These are phyloP conservation scores for Poeciliopsis retropinna DNA, from an alignment of 2,113 vertebrate genomes.

Conservation along the genomic window DNA sequence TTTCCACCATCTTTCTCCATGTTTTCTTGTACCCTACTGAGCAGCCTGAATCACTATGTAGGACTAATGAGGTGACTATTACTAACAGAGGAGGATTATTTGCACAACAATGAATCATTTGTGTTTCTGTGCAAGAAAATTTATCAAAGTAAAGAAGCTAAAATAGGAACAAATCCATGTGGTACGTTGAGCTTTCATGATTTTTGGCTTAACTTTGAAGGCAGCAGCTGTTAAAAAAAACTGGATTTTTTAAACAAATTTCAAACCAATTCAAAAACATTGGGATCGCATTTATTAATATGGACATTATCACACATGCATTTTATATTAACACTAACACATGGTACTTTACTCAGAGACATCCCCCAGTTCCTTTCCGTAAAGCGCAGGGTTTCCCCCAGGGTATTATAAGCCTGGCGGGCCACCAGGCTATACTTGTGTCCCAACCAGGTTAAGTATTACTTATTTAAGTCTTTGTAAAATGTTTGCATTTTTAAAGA, in stretches of 20 bases:
- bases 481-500: too few relatives aligned
- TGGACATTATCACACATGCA: not conserved
- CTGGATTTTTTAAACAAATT: too few relatives aligned
- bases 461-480: too few relatives aligned
- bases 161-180: slow-evolving; percentile 39
- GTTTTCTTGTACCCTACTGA: slow-evolving; percentile 47
- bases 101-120: slow-evolving; percentile 47
- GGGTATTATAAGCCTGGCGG: too few relatives aligned
- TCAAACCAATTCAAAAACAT: too few relatives aligned
- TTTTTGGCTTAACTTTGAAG: not conserved
- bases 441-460: too few relatives aligned
- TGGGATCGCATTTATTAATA: too few relatives aligned
- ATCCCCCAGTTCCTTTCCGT: too few relatives aligned
- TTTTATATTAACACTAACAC: too few relatives aligned
- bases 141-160: slow-evolving; percentile 30
- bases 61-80: slow-evolving; percentile 53
- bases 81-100: slow-evolving; percentile 52
- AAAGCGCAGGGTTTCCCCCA: too few relatives aligned
- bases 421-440: too few relatives aligned
- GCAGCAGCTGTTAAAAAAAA: not conserved
- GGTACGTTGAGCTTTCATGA: slow-evolving; percentile 7
- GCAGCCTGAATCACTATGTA: slow-evolving; percentile 17
- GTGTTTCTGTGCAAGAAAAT: slow-evolving; percentile 15
- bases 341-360: too few relatives aligned
- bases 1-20: slow-evolving; percentile 27